phyloP scores from a whole-genome alignment of 2,797 vertebrate species.

The Megalops cyprinoides region DNA sequence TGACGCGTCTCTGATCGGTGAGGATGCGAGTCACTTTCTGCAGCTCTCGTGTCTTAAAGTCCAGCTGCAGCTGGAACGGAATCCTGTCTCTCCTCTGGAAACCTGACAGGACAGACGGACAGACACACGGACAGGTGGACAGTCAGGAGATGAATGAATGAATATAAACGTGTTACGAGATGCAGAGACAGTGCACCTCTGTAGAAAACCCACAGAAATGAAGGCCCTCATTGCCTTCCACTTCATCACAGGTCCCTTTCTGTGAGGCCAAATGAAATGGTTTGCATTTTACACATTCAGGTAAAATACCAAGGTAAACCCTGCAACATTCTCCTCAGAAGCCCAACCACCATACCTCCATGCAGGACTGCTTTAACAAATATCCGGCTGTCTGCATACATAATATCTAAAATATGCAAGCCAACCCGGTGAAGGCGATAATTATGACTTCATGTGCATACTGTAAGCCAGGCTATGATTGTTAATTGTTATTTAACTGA shows the following conservation, averaged over 20 bases:
- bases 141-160: neutral
- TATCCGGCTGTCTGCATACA: too few species aligned
- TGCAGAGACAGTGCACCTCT: neutral
- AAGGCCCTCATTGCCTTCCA: neutral
- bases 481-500: too few species aligned
- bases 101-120: constrained; percentile 46
- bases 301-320: too few species aligned
- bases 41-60: constrained; percentile 71
- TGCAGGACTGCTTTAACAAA: too few species aligned
- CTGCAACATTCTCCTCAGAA: too few species aligned
- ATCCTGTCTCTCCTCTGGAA: constrained; percentile 62
- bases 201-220: neutral
- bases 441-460: too few species aligned
- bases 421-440: too few species aligned
- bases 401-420: too few species aligned
- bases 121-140: neutral
- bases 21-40: constrained; percentile 68
- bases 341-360: too few species aligned
- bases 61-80: constrained; percentile 74
- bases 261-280: neutral
- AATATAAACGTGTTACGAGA: neutral
- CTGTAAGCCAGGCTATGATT: too few species aligned
- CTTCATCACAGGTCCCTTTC: neutral
- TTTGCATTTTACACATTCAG: neutral
- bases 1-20: constrained; percentile 67